Conservation (phyloP, 2,888 invertebrate genomes). For the Limnephilus rhombicus region DNA sequence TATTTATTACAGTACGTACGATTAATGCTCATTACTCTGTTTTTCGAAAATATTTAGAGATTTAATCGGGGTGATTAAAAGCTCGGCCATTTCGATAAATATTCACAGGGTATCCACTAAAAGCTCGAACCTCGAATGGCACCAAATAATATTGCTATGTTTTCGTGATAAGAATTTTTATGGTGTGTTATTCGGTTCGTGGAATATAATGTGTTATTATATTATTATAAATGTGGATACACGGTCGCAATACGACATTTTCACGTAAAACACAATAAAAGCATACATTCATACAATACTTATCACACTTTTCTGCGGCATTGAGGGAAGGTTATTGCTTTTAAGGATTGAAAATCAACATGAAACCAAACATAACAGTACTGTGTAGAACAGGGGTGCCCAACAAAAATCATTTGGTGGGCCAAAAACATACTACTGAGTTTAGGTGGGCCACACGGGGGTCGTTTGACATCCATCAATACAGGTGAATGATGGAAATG, state of each 20-base stretch:
- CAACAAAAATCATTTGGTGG: too few relatives aligned
- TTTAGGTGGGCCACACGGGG: too few relatives aligned
- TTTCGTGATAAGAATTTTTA: background rate
- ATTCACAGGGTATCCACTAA: background rate
- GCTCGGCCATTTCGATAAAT: background rate
- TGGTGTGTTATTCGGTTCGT: background rate
- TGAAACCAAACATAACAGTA: background rate
- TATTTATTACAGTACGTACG: background rate
- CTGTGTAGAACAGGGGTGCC: too few relatives aligned
- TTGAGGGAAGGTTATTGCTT: background rate
- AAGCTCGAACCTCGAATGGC: background rate
- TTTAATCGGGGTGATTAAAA: constrained; percentile 20
- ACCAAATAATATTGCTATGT: background rate
- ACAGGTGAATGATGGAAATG: too few relatives aligned
- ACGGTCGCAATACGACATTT: background rate
- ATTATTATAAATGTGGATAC: background rate
- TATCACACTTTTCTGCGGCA: background rate
- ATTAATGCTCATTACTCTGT: background rate
- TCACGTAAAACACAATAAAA: background rate
- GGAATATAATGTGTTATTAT: background rate
- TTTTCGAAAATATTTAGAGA: constrained; percentile 17
- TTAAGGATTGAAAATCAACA: background rate
- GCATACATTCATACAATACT: background rate
- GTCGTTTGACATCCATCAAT: too few relatives aligned
- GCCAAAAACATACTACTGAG: too few relatives aligned